Evolutionary conservation across 1,140 invertebrate species (phyloP), one percentile per base, ranked within the genome.

Genomic region (Drosophila bipectinata): DNA sequence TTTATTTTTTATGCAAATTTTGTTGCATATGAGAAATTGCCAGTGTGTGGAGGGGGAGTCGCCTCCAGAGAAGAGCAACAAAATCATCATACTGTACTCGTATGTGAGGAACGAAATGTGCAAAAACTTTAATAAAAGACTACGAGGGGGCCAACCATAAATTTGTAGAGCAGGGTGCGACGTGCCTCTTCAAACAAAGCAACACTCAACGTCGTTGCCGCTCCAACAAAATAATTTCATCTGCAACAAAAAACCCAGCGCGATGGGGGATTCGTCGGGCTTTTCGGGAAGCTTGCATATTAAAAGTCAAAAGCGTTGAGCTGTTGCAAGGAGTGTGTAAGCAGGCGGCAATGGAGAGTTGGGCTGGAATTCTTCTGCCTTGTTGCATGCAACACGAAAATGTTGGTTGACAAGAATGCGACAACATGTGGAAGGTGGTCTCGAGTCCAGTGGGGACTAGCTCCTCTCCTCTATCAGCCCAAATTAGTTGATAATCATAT

Each of bases 1-100:
- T 84, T 77, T 77, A 79, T 82, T 83, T 88, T 83, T 88, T 88
- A 83, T 87, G 83, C 83, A 87, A 87, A 87, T 87, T 77, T 75
- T 77, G 76, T 88, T 88, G 72, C 84, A 87, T 87, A 87, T 88
- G 79, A 87, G 71, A 87, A 79, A 88, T 82, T 72, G 83, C 55
- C 66, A 77, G 44, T 47, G 44, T 18, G 68, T 49, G 55, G n/a
- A 53, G 12, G 15, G 15, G 28, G 30, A 10, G 15, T 6, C 14
- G 15, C 51, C 30, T 18, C 37, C 39, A 4, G 8, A 57, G 18
- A 28, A 32, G 10, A 52, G 32, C 61, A 47, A 53, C 49, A 69
- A 75, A 78, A 77, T 68, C 62, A 81, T 73, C 60, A 45, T 53
- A 66, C 9, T 52, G 72, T 18, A 18, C 18, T 18, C 18, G 18